A percentile compares a stretch with the other conserved stretches of the same genome.
Evolutionary conservation across 2,797 vertebrate species (phyloP).

Genomic region (Catostomus latipinnis): DNA sequence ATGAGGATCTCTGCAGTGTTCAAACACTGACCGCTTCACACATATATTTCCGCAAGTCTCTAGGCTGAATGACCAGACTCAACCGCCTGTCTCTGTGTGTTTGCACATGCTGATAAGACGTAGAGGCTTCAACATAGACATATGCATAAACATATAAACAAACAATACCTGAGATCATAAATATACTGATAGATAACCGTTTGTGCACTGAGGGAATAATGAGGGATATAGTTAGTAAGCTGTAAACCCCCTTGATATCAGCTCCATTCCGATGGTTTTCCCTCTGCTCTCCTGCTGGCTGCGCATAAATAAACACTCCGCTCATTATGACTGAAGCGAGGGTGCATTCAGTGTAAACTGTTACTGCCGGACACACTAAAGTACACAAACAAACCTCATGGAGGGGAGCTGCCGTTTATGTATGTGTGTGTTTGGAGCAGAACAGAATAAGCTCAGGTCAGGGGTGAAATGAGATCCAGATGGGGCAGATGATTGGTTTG

Average conservation of each 20-base stretch:
- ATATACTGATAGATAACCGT: slow-evolving; percentile 25
- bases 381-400: slow-evolving; percentile 76
- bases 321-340: slow-evolving; percentile 78
- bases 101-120: slow-evolving; percentile 34
- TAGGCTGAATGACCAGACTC: slow-evolving; percentile 20
- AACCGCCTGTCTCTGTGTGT: slow-evolving; percentile 37
- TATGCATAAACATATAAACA: slow-evolving; percentile 33
- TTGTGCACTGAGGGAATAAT: slow-evolving; percentile 40
- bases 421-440: slow-evolving; percentile 21
- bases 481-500: slow-evolving; percentile 29
- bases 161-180: slow-evolving; percentile 42
- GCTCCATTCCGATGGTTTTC: slow-evolving; percentile 54
- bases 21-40: slow-evolving; percentile 25
- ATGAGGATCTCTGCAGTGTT: slow-evolving; percentile 8
- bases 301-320: slow-evolving; percentile 77
- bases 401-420: slow-evolving; percentile 39
- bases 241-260: slow-evolving; percentile 50
- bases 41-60: slow-evolving; percentile 32
- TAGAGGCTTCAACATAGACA: slow-evolving; percentile 7
- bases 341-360: slow-evolving; percentile 80
- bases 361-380: slow-evolving; percentile 76
- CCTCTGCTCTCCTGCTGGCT: slow-evolving; percentile 50
- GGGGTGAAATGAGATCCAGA: slow-evolving; percentile 48
- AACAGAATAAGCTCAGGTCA: slow-evolving; percentile 37
- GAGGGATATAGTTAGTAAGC: slow-evolving; percentile 32